Percentiles rank a stretch among this genome's conserved stretches.
Evolutionary conservation across 2,888 invertebrate species (phyloP).

Genomic region (Athalia rosae): DNA sequence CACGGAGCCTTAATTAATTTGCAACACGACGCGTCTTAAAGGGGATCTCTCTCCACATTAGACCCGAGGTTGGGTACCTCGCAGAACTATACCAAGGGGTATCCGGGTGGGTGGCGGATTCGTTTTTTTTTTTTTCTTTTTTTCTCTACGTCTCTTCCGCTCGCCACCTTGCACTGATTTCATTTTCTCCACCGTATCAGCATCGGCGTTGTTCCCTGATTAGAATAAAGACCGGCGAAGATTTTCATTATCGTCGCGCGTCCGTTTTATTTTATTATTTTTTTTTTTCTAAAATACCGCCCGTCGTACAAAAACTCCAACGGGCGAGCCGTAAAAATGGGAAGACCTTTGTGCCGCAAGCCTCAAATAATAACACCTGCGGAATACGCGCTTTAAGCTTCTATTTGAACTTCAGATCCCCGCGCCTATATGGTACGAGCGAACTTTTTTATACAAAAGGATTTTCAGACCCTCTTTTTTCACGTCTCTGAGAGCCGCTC

Average conservation of each 20-base stretch:
- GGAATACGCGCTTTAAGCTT: constrained; percentile 11
- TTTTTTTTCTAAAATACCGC: no score
- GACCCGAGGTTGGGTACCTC: not conserved
- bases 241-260: no score
- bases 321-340: constrained; percentile 18
- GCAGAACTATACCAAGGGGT: not conserved
- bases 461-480: constrained; percentile 14
- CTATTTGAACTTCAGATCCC: constrained; percentile 31
- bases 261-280: no score
- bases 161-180: no score
- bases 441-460: not conserved
- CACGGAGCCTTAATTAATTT: constrained; percentile 41
- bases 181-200: no score
- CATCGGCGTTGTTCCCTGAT: no score
- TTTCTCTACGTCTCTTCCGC: no score
- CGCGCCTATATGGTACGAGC: no score
- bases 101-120: not conserved
- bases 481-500: not conserved
- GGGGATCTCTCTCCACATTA: constrained; percentile 4
- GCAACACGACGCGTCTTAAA: constrained; percentile 38
- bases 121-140: no score
- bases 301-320: not conserved
- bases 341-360: constrained; percentile 10
- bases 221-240: no score
- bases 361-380: constrained; percentile 25